Conservation (phyloP, 23 tunicate genomes). For the Ascidia mentula region DNA sequence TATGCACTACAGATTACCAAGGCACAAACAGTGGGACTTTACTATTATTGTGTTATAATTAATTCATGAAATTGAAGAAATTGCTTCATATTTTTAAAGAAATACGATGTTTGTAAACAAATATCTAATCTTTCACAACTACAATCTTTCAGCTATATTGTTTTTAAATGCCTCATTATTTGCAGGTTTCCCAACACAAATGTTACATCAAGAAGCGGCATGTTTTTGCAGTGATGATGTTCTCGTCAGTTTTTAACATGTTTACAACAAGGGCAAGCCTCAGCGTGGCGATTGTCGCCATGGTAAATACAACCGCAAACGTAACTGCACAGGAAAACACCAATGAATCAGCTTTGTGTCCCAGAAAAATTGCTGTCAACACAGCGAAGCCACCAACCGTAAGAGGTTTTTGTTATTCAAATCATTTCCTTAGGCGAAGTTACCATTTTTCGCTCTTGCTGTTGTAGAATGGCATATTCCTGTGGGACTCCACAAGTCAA, state of each 20-base stretch:
- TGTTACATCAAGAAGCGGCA: conserved; percentile 45
- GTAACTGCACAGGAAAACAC: conserved; percentile 3
- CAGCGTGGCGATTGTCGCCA: conserved; percentile 73
- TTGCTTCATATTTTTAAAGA: too few relatives aligned
- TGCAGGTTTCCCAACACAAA: not conserved
- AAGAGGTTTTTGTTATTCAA: not conserved
- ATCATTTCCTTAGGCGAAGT: not conserved
- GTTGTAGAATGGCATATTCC: conserved; percentile 60
- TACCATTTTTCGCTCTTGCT: not conserved
- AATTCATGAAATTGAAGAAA: too few relatives aligned
- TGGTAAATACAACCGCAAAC: conserved; percentile 50
- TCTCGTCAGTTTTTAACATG: conserved; percentile 59
- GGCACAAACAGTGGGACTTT: too few relatives aligned
- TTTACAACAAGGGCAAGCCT: conserved; percentile 39
- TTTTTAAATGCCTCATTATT: not conserved
- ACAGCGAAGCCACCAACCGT: not conserved
- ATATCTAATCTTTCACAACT: too few relatives aligned
- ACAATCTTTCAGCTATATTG: too few relatives aligned
- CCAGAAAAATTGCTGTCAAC: conserved; percentile 15
- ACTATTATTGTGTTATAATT: too few relatives aligned
- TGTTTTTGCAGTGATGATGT: conserved; percentile 63
- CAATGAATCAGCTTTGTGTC: conserved; percentile 28
- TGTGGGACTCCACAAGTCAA: conserved; percentile 50
- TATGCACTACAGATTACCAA: too few relatives aligned
- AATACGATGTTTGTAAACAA: too few relatives aligned